Evolutionary conservation across 2,797 vertebrate species (phyloP).

Genomic region (Mallotus villosus): DNA sequence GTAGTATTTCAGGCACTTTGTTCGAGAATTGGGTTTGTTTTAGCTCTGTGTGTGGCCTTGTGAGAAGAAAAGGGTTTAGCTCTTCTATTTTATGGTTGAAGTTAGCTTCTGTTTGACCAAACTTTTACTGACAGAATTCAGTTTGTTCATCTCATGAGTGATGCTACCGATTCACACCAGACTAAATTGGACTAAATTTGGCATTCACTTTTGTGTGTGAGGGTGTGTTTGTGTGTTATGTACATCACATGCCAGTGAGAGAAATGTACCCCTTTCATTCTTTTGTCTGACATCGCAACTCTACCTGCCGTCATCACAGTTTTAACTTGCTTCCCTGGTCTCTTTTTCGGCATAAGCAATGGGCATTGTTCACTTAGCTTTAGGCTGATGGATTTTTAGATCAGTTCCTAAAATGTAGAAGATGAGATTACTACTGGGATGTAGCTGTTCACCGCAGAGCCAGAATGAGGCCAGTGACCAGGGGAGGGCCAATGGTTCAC

Average conservation of each 20-base stretch:
- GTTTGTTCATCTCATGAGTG: not conserved
- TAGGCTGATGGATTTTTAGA: not conserved
- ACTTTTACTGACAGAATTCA: not conserved
- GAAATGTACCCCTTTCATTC: not conserved
- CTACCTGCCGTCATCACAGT: not conserved
- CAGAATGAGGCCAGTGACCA: slow-evolving; percentile 73
- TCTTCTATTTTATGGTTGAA: not conserved
- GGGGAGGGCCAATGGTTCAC: slow-evolving; percentile 56
- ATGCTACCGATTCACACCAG: too few relatives aligned
- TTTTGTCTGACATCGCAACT: not conserved
- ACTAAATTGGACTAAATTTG: too few relatives aligned
- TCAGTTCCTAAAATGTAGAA: not conserved
- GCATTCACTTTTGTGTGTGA: not conserved
- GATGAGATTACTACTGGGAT: slow-evolving; percentile 31
- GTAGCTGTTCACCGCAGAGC: slow-evolving; percentile 40
- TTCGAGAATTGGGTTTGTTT: not conserved
- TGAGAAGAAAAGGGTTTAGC: slow-evolving; percentile 17
- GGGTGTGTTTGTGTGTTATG: slow-evolving; percentile 5
- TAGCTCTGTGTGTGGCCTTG: slow-evolving; percentile 21
- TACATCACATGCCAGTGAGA: not conserved
- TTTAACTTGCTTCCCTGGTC: not conserved
- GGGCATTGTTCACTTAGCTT: not conserved
- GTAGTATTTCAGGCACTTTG: not conserved
- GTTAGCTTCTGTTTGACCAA: too few relatives aligned
- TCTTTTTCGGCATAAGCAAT: not conserved